Base-by-base conservation (phyloP, 2,797 vertebrate species). In the Acrossocheilus fasciatus region DNA sequence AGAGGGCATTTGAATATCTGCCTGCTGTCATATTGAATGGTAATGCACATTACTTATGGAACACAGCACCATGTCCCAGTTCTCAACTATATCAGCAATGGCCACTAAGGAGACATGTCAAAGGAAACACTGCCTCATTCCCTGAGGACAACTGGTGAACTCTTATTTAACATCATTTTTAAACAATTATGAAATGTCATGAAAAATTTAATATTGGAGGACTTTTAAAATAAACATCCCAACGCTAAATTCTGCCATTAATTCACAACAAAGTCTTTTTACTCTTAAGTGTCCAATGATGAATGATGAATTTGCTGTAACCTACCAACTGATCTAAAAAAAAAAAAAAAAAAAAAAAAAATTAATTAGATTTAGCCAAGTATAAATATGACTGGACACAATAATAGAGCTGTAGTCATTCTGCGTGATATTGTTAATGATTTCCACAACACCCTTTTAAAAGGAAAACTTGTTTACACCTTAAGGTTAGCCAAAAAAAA, bases 41-140 rank as follows among this genome's bases (percentile, higher is more conserved):
- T 41, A 41, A 84, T 86, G 34, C 43, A 82, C 70, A 74, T 81
- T 81, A 81, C 75, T 80, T 85, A 59, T 72, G 52, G 41, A 86
- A 81, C 52, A 81, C 57, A 75, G 69, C 45, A 74, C 54, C 39
- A 73, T 59, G 66, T 69, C 54, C 70, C 30, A 81, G 30, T 81
- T 54, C 79, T 26, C 2, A 75, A 34, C 12, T 64, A 50, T 17
- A 66, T n/a, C 30, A 64, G 70, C 20, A 47, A 83, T 23, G 82
- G 57, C 41, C 82, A 75, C 54, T 23, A 23, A 83, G 43, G 20
- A 72, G 74, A 68, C n/a, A 11, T 17, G n/a, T 69, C 74, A 70
- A 85, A 41, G 47, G 6, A 69, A 41, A 66, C 30, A 20, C 18
- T 0, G 26, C 17, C n/a, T 73, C 6, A 57, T 57, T 59, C 10